Evolutionary conservation across 1,140 invertebrate species (phyloP).

Genomic region (Anastrepha obliqua): DNA sequence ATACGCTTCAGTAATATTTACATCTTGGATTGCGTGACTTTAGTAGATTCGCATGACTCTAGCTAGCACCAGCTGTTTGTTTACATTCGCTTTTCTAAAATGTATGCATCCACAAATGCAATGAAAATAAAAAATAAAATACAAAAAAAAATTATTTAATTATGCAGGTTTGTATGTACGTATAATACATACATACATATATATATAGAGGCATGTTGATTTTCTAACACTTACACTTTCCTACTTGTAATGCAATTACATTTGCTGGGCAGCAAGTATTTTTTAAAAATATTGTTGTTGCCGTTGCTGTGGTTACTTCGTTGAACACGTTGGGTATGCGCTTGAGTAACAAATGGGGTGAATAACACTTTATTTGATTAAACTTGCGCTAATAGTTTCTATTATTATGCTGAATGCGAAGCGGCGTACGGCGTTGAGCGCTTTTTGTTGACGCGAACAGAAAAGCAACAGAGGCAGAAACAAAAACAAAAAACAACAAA

Average conservation of each 20-base stretch:
- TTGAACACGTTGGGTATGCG: slow-evolving; percentile 1
- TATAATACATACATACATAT: background rate
- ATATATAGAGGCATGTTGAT: background rate
- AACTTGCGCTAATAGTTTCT: slow-evolving; percentile 55
- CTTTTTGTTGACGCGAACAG: too few relatives aligned
- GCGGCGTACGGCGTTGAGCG: background rate
- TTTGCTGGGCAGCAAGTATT: background rate
- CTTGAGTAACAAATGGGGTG: slow-evolving; percentile 54
- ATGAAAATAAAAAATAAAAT: background rate
- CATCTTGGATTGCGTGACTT: background rate
- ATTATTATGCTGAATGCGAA: slow-evolving; percentile 48
- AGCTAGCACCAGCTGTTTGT: background rate
- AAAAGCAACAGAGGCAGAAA: background rate
- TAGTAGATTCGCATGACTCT: background rate
- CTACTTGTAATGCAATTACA: background rate
- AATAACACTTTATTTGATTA: slow-evolving; percentile 55
- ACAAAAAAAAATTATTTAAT: background rate
- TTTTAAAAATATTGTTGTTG: background rate
- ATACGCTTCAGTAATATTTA: slow-evolving; percentile 9
- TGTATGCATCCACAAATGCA: background rate
- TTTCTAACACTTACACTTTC: slow-evolving; percentile 39
- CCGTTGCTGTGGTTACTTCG: background rate
- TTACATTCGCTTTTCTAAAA: background rate
- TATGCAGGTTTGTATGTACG: slow-evolving; percentile 1
- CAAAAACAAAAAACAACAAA: background rate